phyloP scores from a whole-genome alignment of 2,113 vertebrate species.

The Ptychochromis oligacanthus region DNA sequence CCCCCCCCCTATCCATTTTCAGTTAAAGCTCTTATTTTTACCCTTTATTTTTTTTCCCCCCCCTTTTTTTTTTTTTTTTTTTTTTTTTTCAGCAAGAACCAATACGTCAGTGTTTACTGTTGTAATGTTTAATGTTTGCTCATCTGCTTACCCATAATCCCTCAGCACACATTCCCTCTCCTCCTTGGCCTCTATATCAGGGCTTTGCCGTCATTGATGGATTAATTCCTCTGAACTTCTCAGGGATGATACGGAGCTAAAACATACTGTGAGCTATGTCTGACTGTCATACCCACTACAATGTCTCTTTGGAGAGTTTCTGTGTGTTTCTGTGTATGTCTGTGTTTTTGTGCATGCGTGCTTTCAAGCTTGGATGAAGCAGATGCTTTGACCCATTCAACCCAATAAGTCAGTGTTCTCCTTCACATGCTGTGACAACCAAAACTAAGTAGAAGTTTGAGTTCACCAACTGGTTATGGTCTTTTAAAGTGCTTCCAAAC shows the following conservation, averaged over 20 bases:
- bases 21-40: background rate
- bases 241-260: slow-evolving; percentile 39
- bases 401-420: background rate
- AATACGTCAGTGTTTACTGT: slow-evolving; percentile 64
- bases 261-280: slow-evolving; percentile 40
- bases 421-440: background rate
- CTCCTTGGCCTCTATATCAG: slow-evolving; percentile 61
- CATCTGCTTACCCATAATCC: slow-evolving; percentile 73
- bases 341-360: background rate
- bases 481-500: slow-evolving; percentile 27
- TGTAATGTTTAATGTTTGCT: slow-evolving; percentile 71
- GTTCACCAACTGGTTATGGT: background rate
- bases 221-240: slow-evolving; percentile 68
- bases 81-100: background rate
- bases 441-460: slow-evolving; percentile 2
- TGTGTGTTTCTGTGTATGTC: background rate
- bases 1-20: background rate
- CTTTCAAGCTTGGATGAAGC: background rate
- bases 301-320: slow-evolving; percentile 1
- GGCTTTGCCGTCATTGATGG: slow-evolving; percentile 55
- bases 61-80: background rate
- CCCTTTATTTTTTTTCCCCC: background rate
- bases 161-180: slow-evolving; percentile 55
- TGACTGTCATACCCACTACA: slow-evolving; percentile 38
- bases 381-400: slow-evolving; percentile 12